Conservation (phyloP, 2,888 invertebrate species). For the Calameuta filiformis region DNA sequence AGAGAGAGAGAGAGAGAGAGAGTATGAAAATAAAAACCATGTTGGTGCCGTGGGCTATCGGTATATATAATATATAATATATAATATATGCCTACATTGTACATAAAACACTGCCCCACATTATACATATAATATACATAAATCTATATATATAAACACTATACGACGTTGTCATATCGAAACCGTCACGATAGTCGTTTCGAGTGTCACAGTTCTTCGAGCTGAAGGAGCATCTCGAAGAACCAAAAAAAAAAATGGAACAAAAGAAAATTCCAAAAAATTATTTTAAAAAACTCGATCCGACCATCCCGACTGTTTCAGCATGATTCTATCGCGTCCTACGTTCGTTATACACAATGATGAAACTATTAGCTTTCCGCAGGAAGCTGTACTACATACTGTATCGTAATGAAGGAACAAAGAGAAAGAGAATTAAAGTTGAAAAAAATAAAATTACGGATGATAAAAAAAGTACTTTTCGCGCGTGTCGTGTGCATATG, state of each 20-base stretch:
- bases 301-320: neutral
- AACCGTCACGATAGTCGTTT: neutral
- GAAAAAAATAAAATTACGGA: neutral
- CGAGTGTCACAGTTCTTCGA: neutral
- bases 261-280: neutral
- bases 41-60: neutral
- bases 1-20: neutral
- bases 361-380: neutral
- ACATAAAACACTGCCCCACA: slow-evolving; percentile 53
- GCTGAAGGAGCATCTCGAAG: neutral
- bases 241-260: neutral
- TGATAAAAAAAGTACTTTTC: neutral
- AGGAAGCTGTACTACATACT: neutral
- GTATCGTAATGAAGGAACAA: neutral
- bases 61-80: neutral
- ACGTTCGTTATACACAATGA: neutral
- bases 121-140: neutral
- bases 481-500: neutral
- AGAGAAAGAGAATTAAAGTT: neutral
- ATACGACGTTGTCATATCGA: neutral
- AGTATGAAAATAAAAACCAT: neutral
- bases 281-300: neutral
- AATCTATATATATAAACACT: neutral
- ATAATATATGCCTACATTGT: slow-evolving; percentile 40
- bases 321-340: neutral